Evolutionary conservation across 2,888 invertebrate genomes (phyloP).

Genomic region (Druceiella hillmani): DNA sequence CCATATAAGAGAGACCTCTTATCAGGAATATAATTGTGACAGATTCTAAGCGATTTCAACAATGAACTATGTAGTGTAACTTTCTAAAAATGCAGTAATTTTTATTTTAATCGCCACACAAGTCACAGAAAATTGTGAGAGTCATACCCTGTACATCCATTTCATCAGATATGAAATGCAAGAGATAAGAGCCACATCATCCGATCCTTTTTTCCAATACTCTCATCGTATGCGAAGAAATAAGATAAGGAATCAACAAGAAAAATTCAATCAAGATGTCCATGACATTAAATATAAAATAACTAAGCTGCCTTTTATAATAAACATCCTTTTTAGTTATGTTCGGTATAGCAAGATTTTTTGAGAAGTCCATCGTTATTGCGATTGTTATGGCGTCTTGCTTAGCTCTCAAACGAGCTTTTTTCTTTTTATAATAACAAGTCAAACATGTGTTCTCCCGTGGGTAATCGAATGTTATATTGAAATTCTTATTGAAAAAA

Average conservation of each 20-base stretch:
- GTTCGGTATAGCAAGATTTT: constrained; percentile 5
- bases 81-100: constrained; percentile 5
- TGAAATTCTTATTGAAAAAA: no score
- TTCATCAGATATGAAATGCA: no score
- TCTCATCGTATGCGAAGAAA: constrained; percentile 9
- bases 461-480: no score
- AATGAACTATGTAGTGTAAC: constrained; percentile 8
- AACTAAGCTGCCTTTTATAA: constrained; percentile 7
- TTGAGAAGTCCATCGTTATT: constrained; percentile 2
- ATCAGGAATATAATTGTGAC: constrained; percentile 10
- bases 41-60: constrained; percentile 8
- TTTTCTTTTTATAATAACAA: constrained; percentile 5
- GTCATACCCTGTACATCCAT: no score
- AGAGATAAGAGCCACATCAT: constrained; percentile 9
- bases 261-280: no score
- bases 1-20: no score
- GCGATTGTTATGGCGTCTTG: constrained; percentile 3
- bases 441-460: no score
- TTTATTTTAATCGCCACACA: constrained; percentile 6
- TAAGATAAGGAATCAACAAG: constrained; percentile 10
- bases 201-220: constrained; percentile 11
- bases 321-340: constrained; percentile 10
- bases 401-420: constrained; percentile 4
- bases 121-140: constrained; percentile 6
- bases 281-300: constrained; percentile 9